phyloP scores from a whole-genome alignment of 1,140 invertebrate genomes.

The Penaeus chinensis region DNA sequence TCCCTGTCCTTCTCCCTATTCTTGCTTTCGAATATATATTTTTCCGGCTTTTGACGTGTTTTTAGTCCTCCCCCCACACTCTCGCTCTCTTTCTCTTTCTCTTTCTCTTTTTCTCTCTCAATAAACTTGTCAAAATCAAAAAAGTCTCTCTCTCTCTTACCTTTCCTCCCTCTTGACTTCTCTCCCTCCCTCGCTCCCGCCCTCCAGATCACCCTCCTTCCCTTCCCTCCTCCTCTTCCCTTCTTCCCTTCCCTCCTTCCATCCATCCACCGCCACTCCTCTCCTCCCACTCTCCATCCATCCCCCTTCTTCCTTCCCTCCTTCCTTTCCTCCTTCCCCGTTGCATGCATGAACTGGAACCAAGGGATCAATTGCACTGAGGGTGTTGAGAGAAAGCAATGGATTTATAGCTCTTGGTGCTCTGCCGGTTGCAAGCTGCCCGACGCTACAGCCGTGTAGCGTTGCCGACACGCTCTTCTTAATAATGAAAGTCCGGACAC shows the following conservation, averaged over 20 bases:
- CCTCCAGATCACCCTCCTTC: neutral
- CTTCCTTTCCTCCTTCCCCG: neutral
- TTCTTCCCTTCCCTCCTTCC: neutral
- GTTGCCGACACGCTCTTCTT: too few relatives aligned
- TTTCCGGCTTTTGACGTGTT: too few relatives aligned
- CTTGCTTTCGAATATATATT: neutral
- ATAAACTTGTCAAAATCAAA: neutral
- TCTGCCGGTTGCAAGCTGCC: too few relatives aligned
- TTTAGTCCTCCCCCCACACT: neutral
- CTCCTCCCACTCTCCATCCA: neutral
- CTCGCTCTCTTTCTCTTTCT: neutral
- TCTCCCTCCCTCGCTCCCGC: neutral
- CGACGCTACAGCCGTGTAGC: too few relatives aligned
- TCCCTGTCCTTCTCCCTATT: neutral
- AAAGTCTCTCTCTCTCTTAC: neutral
- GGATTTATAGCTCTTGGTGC: too few relatives aligned
- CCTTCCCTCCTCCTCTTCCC: neutral
- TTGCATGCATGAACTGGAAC: conserved; percentile 12
- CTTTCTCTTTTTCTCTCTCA: neutral
- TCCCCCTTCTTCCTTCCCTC: neutral
- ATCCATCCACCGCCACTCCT: neutral
- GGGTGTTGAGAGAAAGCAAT: too few relatives aligned
- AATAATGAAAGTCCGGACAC: too few relatives aligned
- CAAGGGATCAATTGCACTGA: too few relatives aligned
- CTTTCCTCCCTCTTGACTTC: neutral